Base-by-base conservation (phyloP, 2,888 invertebrate species). In the Anorthoa munda region DNA sequence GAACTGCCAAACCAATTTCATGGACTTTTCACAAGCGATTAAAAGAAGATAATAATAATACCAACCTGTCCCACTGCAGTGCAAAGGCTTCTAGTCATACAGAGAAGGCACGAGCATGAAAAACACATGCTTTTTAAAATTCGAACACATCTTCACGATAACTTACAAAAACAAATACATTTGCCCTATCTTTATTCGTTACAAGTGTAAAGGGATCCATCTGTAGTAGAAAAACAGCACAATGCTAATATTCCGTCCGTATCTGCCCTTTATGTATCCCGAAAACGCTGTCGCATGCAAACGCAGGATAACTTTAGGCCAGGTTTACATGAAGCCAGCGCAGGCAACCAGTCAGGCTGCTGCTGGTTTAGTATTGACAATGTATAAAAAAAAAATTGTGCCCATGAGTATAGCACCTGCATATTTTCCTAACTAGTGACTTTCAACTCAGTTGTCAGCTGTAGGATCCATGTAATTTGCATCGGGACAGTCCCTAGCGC, bases 221-320 rank as follows among this genome's bases (percentile, higher is more conserved):
- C 61, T 64, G 71, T 58, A 72, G 75, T 71, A 66, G 63, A 76
- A 78, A 72, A 78, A 72, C 69, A 74, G 65, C 75, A 48, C 69
- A 58, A 81, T 72, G 71, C 68, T 83, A 65, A 73, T 81, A 83
- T 79, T 71, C 61, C 64, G 45, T 67, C 69, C 70, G 81, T 79
- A 75, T 84, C 63, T 75, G 73, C 31, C 72, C 70, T 83, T 86
- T 81, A 69, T 76, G 58, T 75, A 66, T 64, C 69, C 77, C 63
- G 77, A 83, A 81, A 77, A 75, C 75, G 72, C 75, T 74, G 74
- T 79, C 75, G 56, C 78, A 85, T 79, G 83, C 85, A 85, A 86
- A 84, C 77, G 83, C 77, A 74, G 75, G 60, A 74, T 39, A 39
- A 73, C 79, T 79, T 60, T 39, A 45, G 45, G 60, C 45, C 9